Conservation (phyloP, 2,888 invertebrate genomes). For the Ophion ellenae region DNA sequence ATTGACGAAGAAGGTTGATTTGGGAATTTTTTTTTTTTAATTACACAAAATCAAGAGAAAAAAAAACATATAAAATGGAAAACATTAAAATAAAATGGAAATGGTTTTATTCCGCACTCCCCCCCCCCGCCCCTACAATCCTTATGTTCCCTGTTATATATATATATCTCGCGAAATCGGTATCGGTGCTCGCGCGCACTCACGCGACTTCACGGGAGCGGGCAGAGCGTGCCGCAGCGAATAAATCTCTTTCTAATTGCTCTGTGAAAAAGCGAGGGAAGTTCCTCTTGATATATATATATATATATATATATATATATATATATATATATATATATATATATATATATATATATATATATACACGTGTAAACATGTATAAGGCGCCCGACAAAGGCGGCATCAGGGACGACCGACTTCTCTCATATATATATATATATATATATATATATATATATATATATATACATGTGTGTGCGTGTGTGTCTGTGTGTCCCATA, state of each 20-base stretch:
- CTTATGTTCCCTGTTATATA: background rate
- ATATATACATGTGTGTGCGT: background rate
- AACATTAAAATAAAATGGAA: background rate
- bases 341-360: too few relatives aligned
- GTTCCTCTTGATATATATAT: conserved; percentile 68
- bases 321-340: conserved; percentile 7
- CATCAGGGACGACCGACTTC: conserved; percentile 59
- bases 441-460: conserved; percentile 26
- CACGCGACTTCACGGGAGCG: conserved; percentile 45
- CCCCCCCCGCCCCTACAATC: background rate
- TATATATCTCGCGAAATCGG: background rate
- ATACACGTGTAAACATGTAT: background rate
- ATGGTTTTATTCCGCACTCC: background rate
- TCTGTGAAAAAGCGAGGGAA: conserved; percentile 75
- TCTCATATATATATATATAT: conserved; percentile 21
- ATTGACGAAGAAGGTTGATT: background rate
- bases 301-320: too few relatives aligned
- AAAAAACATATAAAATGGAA: background rate
- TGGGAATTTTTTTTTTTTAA: too few relatives aligned
- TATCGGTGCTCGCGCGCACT: conserved; percentile 28
- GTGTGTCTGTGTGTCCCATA: conserved; percentile 34
- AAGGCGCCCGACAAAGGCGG: conserved; percentile 78
- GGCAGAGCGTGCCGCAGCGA: conserved; percentile 74
- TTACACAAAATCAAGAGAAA: background rate
- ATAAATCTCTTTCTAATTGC: conserved; percentile 82